Evolutionary conservation across 2,113 vertebrate genomes (phyloP), one percentile per base, ranked within the genome.

Genomic region (Anolis carolinensis): DNA sequence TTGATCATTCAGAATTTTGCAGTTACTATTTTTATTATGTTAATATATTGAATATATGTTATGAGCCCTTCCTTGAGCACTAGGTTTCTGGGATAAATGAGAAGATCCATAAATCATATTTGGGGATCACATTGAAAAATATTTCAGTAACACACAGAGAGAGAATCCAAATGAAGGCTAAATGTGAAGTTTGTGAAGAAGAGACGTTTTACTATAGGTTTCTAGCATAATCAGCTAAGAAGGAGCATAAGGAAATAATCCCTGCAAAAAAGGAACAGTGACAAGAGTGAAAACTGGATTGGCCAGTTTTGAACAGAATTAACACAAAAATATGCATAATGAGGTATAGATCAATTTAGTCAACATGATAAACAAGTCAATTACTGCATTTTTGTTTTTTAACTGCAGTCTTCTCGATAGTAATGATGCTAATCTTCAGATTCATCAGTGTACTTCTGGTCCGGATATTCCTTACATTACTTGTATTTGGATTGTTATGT

Each of bases 401-500:
- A 0, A 92, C 95, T 96, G 71, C 95, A 97, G 97, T 90, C 59
- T 94, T 97, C 63, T 96, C 95, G 77, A 73, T 95, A 84, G 88
- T 94, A 62, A 59, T 96, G 93, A 82, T 95, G 92, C 50, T 97
- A 86, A 71, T 77, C 86, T 97, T 97, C 91, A 95, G 94, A 65
- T 96, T 95, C 80, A 91, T 97, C 93, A 93, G 90, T 18, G 87
- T 71, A 0, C 90, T 97, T 25, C 79, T 97, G 87, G 83, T 97
- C 78, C 96, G 95, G 77, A 97, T 93, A 86, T 92, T 97, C 89
- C 92, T 97, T 70, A 93, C 96, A 0, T 68, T 97, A 87, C 91
- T 96, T 68, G 34, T 96, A 48, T 94, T 96, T 0, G 97, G 96
- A 48, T 87, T 97, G 63, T 39, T 97, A 21, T 96, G 97, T 97